Conservation (phyloP, 53 echinoderm and acorn worm species). For the Pentamera pediparva region DNA sequence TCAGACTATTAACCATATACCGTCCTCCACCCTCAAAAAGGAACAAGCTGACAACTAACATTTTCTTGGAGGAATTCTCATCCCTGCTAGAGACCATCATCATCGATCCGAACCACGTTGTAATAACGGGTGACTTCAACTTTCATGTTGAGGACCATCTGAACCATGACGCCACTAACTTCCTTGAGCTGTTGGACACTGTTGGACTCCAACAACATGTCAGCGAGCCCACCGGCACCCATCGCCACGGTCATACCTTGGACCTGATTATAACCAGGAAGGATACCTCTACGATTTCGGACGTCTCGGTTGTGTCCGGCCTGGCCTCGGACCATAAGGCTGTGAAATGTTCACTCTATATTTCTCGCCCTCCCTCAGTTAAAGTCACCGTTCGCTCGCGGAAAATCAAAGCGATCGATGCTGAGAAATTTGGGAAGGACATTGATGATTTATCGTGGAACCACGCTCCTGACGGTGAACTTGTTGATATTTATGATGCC, state of each 20-base stretch:
- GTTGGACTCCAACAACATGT: constrained; percentile 10
- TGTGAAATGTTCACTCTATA: background rate
- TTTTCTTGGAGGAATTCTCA: constrained; percentile 26
- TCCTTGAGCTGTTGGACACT: background rate
- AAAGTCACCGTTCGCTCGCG: constrained; percentile 1
- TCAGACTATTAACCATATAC: constrained; percentile 3
- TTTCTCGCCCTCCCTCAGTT: background rate
- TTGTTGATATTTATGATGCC: constrained; percentile 6
- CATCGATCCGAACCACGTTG: background rate
- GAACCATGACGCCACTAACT: background rate
- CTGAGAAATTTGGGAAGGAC: background rate
- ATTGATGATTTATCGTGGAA: background rate
- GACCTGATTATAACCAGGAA: constrained; percentile 2
- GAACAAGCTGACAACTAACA: background rate
- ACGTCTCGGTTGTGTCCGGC: background rate
- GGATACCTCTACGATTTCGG: background rate
- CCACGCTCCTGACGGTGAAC: background rate
- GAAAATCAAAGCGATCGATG: background rate
- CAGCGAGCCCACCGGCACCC: background rate
- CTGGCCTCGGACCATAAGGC: constrained; percentile 13
- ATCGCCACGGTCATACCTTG: constrained; percentile 14
- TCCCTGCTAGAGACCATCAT: constrained; percentile 1
- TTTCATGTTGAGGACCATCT: constrained; percentile 12
- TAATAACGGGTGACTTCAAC: background rate
- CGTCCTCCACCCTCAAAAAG: constrained; percentile 5